Evolutionary conservation across 1,140 invertebrate genomes (phyloP), one percentile per base, ranked within the genome.

Genomic region (Conus betulinus): DNA sequence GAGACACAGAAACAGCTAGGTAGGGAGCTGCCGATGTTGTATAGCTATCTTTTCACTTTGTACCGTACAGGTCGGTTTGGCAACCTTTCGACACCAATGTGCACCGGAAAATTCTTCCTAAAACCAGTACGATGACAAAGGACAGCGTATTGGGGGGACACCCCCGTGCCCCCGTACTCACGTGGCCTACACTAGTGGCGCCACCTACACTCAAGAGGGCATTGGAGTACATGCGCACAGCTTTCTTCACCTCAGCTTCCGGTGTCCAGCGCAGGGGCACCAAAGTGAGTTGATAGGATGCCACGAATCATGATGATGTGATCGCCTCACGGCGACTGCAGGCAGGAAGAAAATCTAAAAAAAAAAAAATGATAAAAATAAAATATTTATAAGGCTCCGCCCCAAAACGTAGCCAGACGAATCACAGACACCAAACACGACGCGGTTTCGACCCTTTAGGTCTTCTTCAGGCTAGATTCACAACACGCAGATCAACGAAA

Each of bases 51-150:
- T n/a, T n/a, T n/a, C n/a, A n/a, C n/a, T n/a, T 78, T 39, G 7
- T 17, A 20, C 27, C 74, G n/a, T n/a, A 6, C 74, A 78, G 74
- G 27, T 78, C 7, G 74, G 74, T 3, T 51, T 78, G 25, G 74
- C 15, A 4, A 78, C 74, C n/a, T 27, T 78, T 78, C 39, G 74
- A 78, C 74, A 78, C 74, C 23, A 78, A 78, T 25, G 74, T 78
- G 15, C 74, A 78, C 74, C 74, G 74, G 7, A 17, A n/a, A 78
- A 25, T 78, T 78, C 74, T 78, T 78, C 27, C 74, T 82, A 3
- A n/a, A 82, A 82, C 53, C 81, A 82, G 81, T 82, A 82, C 20
- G 51, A 82, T 52, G 81, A 82, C 81, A 82, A 82, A n/a, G 81
- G 55, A 23, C 81, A 82, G 81, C 53, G 81, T 82, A 3, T 17